phyloP scores from a whole-genome alignment of 2,113 vertebrate species.

The Jaculus jaculus region DNA sequence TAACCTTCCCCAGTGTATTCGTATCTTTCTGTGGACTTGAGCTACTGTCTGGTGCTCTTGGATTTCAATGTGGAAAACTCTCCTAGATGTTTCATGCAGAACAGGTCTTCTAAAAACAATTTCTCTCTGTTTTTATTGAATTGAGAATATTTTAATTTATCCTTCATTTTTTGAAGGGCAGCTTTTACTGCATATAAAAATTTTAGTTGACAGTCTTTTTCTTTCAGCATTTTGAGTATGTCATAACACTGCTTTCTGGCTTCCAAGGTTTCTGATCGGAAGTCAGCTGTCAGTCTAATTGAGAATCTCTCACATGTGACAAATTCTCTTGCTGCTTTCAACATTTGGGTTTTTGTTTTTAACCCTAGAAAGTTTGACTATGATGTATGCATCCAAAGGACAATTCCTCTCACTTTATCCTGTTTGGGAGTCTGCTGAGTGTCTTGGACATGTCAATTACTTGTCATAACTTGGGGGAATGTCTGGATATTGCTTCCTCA shows the following conservation, averaged over 20 bases:
- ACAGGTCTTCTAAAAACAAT: neutral
- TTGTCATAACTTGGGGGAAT: neutral
- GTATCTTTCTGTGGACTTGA: constrained; percentile 11
- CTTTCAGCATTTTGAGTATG: constrained; percentile 28
- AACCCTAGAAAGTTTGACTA: neutral
- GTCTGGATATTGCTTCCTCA: neutral
- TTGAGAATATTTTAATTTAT: constrained; percentile 34
- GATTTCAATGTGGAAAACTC: neutral
- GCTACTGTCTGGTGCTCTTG: neutral
- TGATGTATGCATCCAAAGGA: neutral
- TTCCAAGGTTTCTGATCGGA: constrained; percentile 10
- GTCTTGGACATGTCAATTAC: neutral
- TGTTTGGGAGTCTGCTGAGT: neutral
- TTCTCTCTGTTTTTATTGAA: neutral
- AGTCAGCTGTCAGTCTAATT: constrained; percentile 4
- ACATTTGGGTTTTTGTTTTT: neutral
- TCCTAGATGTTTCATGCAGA: neutral
- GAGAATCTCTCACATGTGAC: neutral
- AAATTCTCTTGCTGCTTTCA: constrained; percentile 41
- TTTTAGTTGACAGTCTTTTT: constrained; percentile 8
- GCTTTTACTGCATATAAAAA: constrained; percentile 36
- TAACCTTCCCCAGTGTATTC: neutral
- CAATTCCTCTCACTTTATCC: constrained; percentile 6
- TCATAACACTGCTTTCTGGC: constrained; percentile 1
- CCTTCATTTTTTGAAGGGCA: constrained; percentile 26